Evolutionary conservation across 2,888 invertebrate species (phyloP).

Genomic region (Drosophila eohydei): DNA sequence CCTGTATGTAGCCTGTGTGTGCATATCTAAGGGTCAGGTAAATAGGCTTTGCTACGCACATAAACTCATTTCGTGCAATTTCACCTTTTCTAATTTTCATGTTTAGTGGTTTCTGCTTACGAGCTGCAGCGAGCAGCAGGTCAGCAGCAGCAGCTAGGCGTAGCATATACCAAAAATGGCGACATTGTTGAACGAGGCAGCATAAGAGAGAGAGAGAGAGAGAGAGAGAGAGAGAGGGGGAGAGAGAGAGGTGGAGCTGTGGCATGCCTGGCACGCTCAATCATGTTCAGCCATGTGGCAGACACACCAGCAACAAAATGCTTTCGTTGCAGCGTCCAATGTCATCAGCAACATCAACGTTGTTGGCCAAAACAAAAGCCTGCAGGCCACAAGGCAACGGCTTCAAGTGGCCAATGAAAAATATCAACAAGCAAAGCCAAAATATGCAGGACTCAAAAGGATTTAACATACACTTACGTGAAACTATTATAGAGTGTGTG

Average conservation of each 20-base stretch:
- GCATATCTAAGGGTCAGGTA: slow-evolving; percentile 49
- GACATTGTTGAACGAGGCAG: slow-evolving; percentile 53
- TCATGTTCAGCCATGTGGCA: slow-evolving; percentile 57
- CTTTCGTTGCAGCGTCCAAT: slow-evolving; percentile 22
- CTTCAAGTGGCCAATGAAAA: slow-evolving; percentile 62
- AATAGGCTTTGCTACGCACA: slow-evolving; percentile 57
- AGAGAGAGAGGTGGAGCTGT: slow-evolving; percentile 1
- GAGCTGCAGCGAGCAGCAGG: neutral
- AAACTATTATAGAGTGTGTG: slow-evolving; percentile 51
- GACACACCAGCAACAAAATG: slow-evolving; percentile 30
- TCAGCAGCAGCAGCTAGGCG: slow-evolving; percentile 13
- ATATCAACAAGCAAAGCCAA: slow-evolving; percentile 56
- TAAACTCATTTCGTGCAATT: slow-evolving; percentile 69
- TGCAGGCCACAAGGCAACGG: slow-evolving; percentile 31
- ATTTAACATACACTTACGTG: slow-evolving; percentile 43
- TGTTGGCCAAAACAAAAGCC: slow-evolving; percentile 45
- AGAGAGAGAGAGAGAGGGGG: neutral
- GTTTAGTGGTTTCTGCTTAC: slow-evolving; percentile 50
- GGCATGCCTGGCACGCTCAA: slow-evolving; percentile 55
- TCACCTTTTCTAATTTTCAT: slow-evolving; percentile 70
- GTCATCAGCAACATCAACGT: slow-evolving; percentile 49
- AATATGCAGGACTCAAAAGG: slow-evolving; percentile 59
- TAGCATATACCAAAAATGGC: slow-evolving; percentile 51
- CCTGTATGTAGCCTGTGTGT: neutral
- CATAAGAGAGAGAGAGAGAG: neutral